A percentile compares a stretch with the other conserved stretches of the same genome.
Conservation (phyloP, 2,797 vertebrate species). For the Perodicticus potto region DNA sequence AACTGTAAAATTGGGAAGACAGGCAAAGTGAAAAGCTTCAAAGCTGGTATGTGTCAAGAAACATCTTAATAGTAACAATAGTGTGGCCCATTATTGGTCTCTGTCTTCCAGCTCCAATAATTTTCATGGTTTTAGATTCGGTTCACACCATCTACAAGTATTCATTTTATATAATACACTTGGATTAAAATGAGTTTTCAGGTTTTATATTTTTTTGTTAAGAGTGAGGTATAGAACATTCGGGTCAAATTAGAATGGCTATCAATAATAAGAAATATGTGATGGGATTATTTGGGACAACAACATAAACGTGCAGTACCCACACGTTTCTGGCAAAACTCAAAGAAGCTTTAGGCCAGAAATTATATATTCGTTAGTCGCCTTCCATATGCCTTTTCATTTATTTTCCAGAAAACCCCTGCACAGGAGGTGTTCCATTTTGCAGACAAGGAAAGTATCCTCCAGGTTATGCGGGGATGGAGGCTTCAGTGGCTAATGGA, state of each 20-base stretch:
- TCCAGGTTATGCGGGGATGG: neutral
- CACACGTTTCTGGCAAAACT: neutral
- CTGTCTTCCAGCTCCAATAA: neutral
- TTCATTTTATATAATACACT: neutral
- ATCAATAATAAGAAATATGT: neutral
- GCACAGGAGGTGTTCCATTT: neutral
- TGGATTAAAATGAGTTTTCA: constrained; percentile 10
- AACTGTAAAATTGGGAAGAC: constrained; percentile 45
- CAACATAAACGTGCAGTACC: neutral
- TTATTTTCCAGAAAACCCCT: neutral
- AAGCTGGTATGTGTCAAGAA: neutral
- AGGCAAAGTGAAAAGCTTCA: constrained; percentile 34
- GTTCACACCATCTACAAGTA: neutral
- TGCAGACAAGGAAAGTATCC: neutral
- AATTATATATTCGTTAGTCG: neutral
- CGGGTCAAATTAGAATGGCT: neutral
- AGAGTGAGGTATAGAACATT: neutral
- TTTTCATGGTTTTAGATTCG: neutral
- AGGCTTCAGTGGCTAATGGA: neutral
- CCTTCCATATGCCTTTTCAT: neutral
- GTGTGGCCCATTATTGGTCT: neutral
- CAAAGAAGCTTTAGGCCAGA: neutral
- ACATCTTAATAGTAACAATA: neutral
- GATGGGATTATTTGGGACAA: neutral
- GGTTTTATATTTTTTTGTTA: neutral